Evolutionary conservation across 2,113 vertebrate species (phyloP).

Genomic region (Pristiophorus japonicus): DNA sequence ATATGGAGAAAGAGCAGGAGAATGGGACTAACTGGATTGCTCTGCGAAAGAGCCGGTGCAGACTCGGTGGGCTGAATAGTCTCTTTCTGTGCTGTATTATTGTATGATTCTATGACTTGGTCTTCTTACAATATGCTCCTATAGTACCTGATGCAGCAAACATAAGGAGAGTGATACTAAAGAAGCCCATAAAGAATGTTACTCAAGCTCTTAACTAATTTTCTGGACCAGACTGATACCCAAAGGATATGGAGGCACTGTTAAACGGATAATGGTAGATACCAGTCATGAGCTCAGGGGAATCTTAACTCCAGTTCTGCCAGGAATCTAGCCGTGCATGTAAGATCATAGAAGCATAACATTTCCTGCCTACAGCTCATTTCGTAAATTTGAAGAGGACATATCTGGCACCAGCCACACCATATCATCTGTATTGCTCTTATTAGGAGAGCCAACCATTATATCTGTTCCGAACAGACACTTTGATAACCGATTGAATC

Average conservation of each 20-base stretch:
- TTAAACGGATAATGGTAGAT: not conserved
- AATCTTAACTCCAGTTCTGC: not conserved
- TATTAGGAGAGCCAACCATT: not conserved
- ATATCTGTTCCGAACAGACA: conserved; percentile 18
- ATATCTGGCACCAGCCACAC: not conserved
- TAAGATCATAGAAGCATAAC: not conserved
- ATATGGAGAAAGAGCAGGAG: not conserved
- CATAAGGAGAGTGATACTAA: not conserved
- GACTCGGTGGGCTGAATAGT: not conserved
- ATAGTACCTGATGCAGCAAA: not conserved
- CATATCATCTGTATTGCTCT: not conserved
- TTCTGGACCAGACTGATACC: not conserved
- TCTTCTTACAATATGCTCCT: not conserved
- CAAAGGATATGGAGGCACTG: not conserved
- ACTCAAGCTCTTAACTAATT: not conserved
- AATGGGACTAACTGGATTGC: not conserved
- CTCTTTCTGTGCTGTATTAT: not conserved
- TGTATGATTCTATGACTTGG: not conserved
- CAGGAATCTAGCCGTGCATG: not conserved
- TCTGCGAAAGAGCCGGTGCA: not conserved
- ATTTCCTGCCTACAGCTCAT: not conserved
- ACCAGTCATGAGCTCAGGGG: not conserved
- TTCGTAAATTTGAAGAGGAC: conserved; percentile 1
- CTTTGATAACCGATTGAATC: not conserved
- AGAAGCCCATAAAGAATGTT: not conserved